Evolutionary conservation across 2,797 vertebrate genomes (phyloP), one percentile per base, ranked within the genome.

Genomic region (Pogoniulus pusillus): DNA sequence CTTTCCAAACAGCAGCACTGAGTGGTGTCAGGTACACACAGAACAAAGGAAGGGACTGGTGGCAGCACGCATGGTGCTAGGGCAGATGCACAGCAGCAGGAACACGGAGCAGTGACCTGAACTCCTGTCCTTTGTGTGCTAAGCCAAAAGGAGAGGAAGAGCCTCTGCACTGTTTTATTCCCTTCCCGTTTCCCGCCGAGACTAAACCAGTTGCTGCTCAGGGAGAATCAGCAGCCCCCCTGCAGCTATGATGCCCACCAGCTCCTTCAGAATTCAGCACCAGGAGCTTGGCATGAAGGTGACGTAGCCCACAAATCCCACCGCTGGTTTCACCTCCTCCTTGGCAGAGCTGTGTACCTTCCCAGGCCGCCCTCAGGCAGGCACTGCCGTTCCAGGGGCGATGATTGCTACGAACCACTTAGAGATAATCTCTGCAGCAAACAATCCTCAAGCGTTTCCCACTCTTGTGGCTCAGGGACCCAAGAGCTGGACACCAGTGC

Each of bases 21-120:
- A 24, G 5, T 39, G 5, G 32, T 12, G 1, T 3, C 26, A 0
- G 16, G 54, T 1, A 12, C 51, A 6, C 32, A 7, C 8, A 43
- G 62, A 41, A 12, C 32, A 26, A 4, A 6, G 66, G 1, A 12
- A 27, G 0, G 14, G 35, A 32, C 29, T 3, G 15, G 41, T 6
- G 4, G 22, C 55, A 12, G 37, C 13, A 2, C 6, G 0, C 3
- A 3, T 12, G 12, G 13, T 16, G 34, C 58, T 6, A 32, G 24
- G 49, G 54, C 53, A 24, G 41, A 7, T 0, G 15, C 14, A 1
- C 23, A 12, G 54, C 22, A 1, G 23, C 7, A 9, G 39, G 27
- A n/a, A 23, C 32, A 30, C 18, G 16, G 35, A 4, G 4, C 0
- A 26, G 53, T 0, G 7, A 55, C 6, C 30, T 0, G 0, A 39